Evolutionary conservation across 2,888 invertebrate species (phyloP), one percentile per base, ranked within the genome.

Genomic region (Hipparchia sbordonii): DNA sequence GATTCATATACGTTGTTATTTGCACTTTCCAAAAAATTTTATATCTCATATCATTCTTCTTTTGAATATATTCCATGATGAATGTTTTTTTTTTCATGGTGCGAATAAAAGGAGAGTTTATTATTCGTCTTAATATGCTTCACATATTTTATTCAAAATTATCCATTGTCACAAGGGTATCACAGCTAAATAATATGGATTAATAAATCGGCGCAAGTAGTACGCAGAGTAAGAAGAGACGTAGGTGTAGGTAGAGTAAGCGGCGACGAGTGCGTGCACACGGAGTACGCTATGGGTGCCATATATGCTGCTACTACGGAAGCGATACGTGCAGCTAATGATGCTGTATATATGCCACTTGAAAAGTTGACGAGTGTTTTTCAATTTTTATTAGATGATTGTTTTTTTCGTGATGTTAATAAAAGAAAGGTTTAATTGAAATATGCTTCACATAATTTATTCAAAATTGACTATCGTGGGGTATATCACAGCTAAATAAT

Each of bases 281-380:
- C 85, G 48, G 87, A 85, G 79, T 88, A 87, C 13, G 86, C 82
- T 39, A 82, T 78, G 33, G 86, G 84, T 12, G 89, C 83, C 39
- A 83, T 81, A 81, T 87, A 87, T n/a, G 86, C 85, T 7, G 84
- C 82, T 12, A 84, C 78, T 1, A 89, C 86, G 0, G 89, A 84
- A 3, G 83, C 81, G 80, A 86, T 86, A 0, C 85, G 83, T 6
- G 79, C 74, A 10, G 88, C 84, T 4, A 82, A 80, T 79, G 87
- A 87, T 0, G 86, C 84, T 13, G 74, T 39, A 39, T 13, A 75
- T 77, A 39, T 12, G 78, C 76, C 13, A 76, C 73, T 0, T 80
- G 39, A 39, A 39, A 39, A 39, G 3, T 4, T 39, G 39, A 39
- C 39, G 39, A 1, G 39, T 1, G 5, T 39, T 2, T 39, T 39